Evolutionary conservation across 1,140 invertebrate species (phyloP), one percentile per base, ranked within the genome.

Genomic region (Wiebesia pumilae): DNA sequence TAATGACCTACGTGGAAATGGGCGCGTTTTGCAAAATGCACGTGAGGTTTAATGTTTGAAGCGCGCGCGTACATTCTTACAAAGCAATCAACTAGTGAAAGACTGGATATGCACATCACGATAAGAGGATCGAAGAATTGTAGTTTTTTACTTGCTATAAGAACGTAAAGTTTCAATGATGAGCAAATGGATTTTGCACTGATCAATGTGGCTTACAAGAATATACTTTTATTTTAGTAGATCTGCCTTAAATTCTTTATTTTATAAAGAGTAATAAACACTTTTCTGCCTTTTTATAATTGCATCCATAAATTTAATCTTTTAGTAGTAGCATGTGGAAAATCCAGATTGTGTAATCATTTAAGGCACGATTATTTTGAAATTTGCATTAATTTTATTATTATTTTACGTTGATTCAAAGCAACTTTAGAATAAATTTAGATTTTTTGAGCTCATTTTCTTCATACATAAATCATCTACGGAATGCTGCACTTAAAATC

Each of bases 1-100:
- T 86, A 86, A 83, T 86, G 77, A 51, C 14, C 78, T 81, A 81
- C 54, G 84, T 80, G 77, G 65, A 85, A 85, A 77, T 81, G 69
- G 30, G 51, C n/a, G 69, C 80, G n/a, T 71, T 43, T 82, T 47
- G 38, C 79, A 24, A 81, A 73, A 87, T 33, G 62, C 43, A 62
- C 78, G 71, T 73, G 35, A 62, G 54, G n/a, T 35, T 54, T 82
- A 78, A 33, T 58, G 62, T 58, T 77, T n/a, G 27, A 62, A 81
- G 69, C 51, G 67, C 19, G 24, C 35, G 30, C 7, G 35, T 38
- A 10, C 67, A 40, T 78, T 82, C 71, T 86, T 81, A 81, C 62
- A 86, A 86, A 86, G 58, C 80, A 83, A 86, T 86, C 80, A 80
- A 73, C 81, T 40, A 30, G 24, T 24, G 33, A 69, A 71, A 33